Conservation (phyloP, 2,113 vertebrate genomes). For the Cynopterus brachyotis region DNA sequence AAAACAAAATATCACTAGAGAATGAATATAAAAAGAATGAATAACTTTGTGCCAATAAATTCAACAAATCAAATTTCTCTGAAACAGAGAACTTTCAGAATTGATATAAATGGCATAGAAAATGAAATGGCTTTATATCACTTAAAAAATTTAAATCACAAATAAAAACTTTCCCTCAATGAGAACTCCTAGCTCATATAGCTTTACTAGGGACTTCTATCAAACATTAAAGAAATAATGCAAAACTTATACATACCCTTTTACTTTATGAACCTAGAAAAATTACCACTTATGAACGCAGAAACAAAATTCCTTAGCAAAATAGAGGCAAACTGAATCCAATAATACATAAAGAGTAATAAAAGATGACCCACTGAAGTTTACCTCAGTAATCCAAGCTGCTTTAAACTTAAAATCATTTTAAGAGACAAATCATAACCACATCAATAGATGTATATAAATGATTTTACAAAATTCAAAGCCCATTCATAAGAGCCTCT, state of each 20-base stretch:
- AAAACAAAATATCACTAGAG: background rate
- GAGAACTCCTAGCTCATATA: background rate
- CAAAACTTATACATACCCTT: background rate
- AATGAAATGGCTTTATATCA: background rate
- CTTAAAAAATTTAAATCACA: background rate
- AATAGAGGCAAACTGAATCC: background rate
- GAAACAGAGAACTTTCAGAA: background rate
- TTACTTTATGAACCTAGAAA: background rate
- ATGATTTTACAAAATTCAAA: too few relatives aligned
- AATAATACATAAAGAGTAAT: background rate
- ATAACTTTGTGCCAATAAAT: background rate
- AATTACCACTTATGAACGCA: background rate
- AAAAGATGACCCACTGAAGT: background rate
- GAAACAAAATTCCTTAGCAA: background rate
- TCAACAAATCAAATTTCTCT: background rate
- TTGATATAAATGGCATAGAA: background rate
- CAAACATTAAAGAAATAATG: background rate
- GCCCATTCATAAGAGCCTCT: too few relatives aligned
- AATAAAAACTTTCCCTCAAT: background rate
- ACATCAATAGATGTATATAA: too few relatives aligned
- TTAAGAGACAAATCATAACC: too few relatives aligned
- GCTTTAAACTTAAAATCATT: background rate
- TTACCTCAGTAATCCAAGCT: background rate
- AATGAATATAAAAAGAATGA: background rate
- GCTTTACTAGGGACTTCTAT: background rate